Percentiles rank a stretch among this genome's conserved stretches.
These are phyloP conservation scores for Lydus trimaculatus DNA, from an alignment of 2,888 invertebrate genomes.

Conservation along the genomic window DNA sequence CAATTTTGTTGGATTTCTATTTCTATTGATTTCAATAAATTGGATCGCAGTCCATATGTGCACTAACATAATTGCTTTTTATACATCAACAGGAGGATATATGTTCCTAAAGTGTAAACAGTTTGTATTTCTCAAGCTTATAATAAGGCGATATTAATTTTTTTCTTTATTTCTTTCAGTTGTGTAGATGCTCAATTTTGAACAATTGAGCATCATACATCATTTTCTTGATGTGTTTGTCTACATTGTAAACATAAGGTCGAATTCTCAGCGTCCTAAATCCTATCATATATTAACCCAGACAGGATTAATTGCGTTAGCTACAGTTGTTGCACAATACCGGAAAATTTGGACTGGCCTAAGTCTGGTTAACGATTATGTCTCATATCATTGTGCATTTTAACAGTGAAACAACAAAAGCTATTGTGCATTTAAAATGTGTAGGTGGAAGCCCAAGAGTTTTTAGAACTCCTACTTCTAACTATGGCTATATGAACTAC, in stretches of 20 bases:
- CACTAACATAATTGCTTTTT: not conserved
- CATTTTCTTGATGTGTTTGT: slow-evolving; percentile 37
- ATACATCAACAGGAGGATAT: not conserved
- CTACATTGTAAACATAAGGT: slow-evolving; percentile 35
- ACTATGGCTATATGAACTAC: no score
- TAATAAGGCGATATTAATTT: not conserved
- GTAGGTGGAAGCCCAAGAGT: no score
- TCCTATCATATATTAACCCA: slow-evolving; percentile 32
- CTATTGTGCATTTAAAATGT: no score
- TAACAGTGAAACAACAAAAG: no score
- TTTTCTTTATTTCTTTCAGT: not conserved
- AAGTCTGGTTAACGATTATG: slow-evolving; percentile 21
- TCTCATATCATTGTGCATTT: not conserved
- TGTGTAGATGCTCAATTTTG: not conserved
- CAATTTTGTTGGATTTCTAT: not conserved
- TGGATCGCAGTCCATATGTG: not conserved
- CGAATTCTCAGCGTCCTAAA: slow-evolving; percentile 32
- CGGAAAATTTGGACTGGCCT: slow-evolving; percentile 27
- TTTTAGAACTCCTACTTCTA: no score
- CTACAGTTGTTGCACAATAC: slow-evolving; percentile 28
- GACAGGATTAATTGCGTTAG: slow-evolving; percentile 36
- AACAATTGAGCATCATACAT: slow-evolving; percentile 31
- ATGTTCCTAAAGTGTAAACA: not conserved
- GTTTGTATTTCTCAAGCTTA: not conserved
- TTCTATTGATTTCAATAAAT: not conserved